Percentiles rank a stretch among this genome's conserved stretches.
These are phyloP conservation scores for Uloborus plumipes DNA, from an alignment of 2,888 invertebrate genomes.

Conservation along the genomic window DNA sequence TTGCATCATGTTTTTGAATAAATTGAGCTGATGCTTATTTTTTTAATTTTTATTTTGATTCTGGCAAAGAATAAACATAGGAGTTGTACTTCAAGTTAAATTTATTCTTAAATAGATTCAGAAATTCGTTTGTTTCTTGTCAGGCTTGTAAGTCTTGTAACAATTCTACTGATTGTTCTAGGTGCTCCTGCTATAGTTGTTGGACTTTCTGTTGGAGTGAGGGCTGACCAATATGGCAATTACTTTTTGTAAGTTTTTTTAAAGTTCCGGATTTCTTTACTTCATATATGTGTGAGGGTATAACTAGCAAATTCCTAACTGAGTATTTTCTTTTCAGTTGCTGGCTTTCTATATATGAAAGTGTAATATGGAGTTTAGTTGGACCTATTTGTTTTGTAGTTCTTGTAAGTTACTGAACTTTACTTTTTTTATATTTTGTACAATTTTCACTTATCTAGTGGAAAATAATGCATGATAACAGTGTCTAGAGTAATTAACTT, in stretches of 20 bases:
- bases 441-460: background rate
- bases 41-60: too few relatives aligned
- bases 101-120: too few relatives aligned
- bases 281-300: too few relatives aligned
- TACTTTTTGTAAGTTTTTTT: constrained; percentile 84
- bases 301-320: too few relatives aligned
- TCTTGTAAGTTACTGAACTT: constrained; percentile 68
- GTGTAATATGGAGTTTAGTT: constrained; percentile 95
- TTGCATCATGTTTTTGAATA: too few relatives aligned
- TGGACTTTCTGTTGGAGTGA: constrained; percentile 89
- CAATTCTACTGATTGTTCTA: constrained; percentile 63
- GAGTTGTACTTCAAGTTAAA: too few relatives aligned
- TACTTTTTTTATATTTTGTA: background rate
- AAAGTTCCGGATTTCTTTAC: too few relatives aligned
- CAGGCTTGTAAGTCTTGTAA: too few relatives aligned
- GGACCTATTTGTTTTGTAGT: constrained; percentile 88
- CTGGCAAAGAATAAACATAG: too few relatives aligned
- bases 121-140: too few relatives aligned
- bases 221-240: constrained; percentile 95
- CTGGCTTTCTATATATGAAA: constrained; percentile 94
- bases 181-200: constrained; percentile 86
- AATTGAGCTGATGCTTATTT: too few relatives aligned
- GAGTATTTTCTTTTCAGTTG: constrained; percentile 78
- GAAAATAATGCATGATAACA: background rate
- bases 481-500: background rate